Conservation (phyloP, 1,140 invertebrate species). For the Aporrectodea caliginosa region DNA sequence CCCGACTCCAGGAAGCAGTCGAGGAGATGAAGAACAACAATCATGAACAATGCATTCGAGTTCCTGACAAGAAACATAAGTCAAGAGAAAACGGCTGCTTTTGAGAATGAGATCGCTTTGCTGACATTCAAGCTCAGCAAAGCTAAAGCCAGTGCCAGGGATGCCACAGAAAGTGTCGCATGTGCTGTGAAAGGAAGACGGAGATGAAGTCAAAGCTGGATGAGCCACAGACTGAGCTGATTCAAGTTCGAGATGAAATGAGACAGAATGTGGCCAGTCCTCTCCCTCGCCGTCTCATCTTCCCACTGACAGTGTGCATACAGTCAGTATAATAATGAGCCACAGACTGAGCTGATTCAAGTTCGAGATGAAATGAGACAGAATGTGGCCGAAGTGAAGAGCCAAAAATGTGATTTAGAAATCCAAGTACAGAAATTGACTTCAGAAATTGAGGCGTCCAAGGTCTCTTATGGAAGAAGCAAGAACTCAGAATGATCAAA, state of each 20-base stretch:
- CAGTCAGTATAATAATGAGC: too few relatives aligned
- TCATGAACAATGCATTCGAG: slow-evolving; percentile 28
- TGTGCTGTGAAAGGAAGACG: slow-evolving; percentile 26
- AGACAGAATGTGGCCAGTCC: too few relatives aligned
- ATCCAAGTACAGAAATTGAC: too few relatives aligned
- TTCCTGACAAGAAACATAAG: slow-evolving; percentile 28
- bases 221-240: slow-evolving; percentile 8
- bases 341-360: slow-evolving; percentile 1
- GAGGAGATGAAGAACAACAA: slow-evolving; percentile 14
- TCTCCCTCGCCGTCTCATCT: too few relatives aligned
- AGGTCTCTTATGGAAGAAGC: too few relatives aligned
- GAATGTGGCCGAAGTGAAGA: too few relatives aligned
- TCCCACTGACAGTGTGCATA: too few relatives aligned
- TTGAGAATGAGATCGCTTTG: slow-evolving; percentile 63
- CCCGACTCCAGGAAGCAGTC: slow-evolving; percentile 20
- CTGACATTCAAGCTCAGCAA: slow-evolving; percentile 66
- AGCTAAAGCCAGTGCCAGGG: slow-evolving; percentile 63
- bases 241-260: neutral
- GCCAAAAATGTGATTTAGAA: too few relatives aligned
- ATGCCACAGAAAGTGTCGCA: slow-evolving; percentile 53
- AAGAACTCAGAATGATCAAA: too few relatives aligned
- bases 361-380: too few relatives aligned
- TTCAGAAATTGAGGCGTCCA: too few relatives aligned
- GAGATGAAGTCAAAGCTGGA: slow-evolving; percentile 50
- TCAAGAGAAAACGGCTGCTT: slow-evolving; percentile 31